phyloP scores from a whole-genome alignment of 2,113 vertebrate genomes.

The Perca fluviatilis region DNA sequence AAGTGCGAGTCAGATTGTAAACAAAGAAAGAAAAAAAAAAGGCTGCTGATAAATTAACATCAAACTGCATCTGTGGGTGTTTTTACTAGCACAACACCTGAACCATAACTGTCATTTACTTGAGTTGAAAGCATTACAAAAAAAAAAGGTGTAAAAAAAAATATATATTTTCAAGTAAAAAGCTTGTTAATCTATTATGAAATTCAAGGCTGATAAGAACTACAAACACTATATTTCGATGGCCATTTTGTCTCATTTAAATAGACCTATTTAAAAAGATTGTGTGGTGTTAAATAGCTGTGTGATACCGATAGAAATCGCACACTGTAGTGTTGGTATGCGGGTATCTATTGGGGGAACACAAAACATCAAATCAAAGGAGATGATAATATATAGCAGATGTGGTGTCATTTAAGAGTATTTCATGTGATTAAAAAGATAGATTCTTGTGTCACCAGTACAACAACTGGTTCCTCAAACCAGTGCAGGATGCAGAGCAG shows the following conservation, averaged over 20 bases:
- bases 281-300: not conserved
- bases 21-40: not conserved
- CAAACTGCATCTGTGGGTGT: constrained; percentile 29
- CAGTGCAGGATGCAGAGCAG: constrained; percentile 5
- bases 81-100: not conserved
- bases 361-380: not conserved
- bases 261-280: not conserved
- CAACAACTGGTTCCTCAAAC: not conserved
- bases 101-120: not conserved
- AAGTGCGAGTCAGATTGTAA: not conserved
- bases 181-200: not conserved
- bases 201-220: constrained; percentile 6
- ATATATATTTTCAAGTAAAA: not conserved
- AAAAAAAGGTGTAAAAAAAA: not conserved
- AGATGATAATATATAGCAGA: not conserved
- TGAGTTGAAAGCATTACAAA: constrained; percentile 1
- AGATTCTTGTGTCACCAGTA: not conserved
- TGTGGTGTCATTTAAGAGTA: not conserved
- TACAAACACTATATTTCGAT: constrained; percentile 1
- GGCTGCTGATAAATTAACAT: not conserved
- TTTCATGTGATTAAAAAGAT: not conserved
- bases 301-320: not conserved
- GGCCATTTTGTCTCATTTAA: constrained; percentile 1
- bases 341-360: not conserved
- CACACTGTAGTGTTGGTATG: not conserved